A percentile compares a stretch with the other conserved stretches of the same genome.
Evolutionary conservation across 1,140 invertebrate species (phyloP).

Genomic region (Colletes latitarsis): DNA sequence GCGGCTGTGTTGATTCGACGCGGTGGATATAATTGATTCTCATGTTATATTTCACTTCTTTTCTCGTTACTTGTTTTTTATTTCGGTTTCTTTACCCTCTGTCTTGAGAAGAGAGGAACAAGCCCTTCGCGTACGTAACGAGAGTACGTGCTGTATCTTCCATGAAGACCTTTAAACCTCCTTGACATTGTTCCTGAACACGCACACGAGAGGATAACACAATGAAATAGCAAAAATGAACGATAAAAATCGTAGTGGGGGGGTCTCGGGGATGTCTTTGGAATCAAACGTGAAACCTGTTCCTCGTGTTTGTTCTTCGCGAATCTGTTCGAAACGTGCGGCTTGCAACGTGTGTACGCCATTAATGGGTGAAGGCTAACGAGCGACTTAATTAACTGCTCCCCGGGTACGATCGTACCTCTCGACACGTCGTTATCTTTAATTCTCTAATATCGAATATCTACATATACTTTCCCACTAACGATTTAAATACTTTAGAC

Average conservation of each 20-base stretch:
- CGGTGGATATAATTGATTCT: constrained; percentile 23
- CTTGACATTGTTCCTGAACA: constrained; percentile 55
- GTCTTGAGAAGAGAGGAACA: constrained; percentile 63
- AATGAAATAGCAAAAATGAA: constrained; percentile 54
- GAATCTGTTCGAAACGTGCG: constrained; percentile 11
- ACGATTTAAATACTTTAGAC: constrained; percentile 35
- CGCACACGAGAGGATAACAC: constrained; percentile 63
- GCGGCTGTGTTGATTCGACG: constrained; percentile 31
- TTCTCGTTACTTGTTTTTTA: constrained; percentile 27
- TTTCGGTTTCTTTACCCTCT: constrained; percentile 30
- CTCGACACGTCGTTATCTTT: constrained; percentile 5
- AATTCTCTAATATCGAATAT: constrained; percentile 34
- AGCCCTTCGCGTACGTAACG: constrained; percentile 32
- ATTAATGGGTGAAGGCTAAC: constrained; percentile 22
- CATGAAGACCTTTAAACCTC: constrained; percentile 23
- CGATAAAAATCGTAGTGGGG: constrained; percentile 39
- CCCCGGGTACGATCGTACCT: constrained; percentile 4
- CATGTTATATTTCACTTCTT: neutral
- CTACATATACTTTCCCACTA: constrained; percentile 33
- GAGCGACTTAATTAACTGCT: constrained; percentile 29
- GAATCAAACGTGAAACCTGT: constrained; percentile 59
- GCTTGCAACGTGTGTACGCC: neutral
- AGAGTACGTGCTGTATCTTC: constrained; percentile 21
- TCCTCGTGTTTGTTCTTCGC: constrained; percentile 43
- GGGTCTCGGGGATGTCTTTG: constrained; percentile 39